Conservation (phyloP, 1,140 invertebrate genomes). For the Theocolax elegans region DNA sequence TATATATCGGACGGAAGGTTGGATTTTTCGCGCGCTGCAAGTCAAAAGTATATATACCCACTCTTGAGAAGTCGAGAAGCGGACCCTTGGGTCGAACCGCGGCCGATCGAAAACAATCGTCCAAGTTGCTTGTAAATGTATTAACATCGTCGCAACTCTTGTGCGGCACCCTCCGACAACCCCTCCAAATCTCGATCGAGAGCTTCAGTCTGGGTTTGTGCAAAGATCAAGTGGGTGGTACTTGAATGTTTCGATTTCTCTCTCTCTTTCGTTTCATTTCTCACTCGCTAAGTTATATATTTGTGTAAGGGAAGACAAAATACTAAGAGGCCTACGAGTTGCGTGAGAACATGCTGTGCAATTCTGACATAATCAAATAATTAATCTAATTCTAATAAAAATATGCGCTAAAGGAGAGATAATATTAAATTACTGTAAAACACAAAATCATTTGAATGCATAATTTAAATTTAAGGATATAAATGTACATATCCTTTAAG, state of each 20-base stretch:
- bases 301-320: neutral
- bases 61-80: neutral
- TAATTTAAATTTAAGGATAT: too few species aligned
- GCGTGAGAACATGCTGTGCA: constrained; percentile 38
- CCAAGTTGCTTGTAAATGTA: constrained; percentile 30
- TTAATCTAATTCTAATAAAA: too few species aligned
- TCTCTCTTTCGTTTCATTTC: neutral
- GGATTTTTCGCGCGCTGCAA: too few species aligned
- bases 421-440: too few species aligned
- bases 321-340: neutral
- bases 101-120: constrained; percentile 27
- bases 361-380: too few species aligned
- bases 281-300: neutral
- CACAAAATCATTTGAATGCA: too few species aligned
- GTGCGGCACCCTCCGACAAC: neutral
- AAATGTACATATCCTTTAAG: too few species aligned
- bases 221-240: constrained; percentile 31
- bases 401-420: too few species aligned
- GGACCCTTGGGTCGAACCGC: neutral
- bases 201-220: neutral
- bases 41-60: too few species aligned
- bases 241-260: constrained; percentile 2
- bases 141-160: constrained; percentile 9
- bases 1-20: too few species aligned
- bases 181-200: neutral